Conservation (phyloP, 2,888 invertebrate species). For the Macrostomum cliftonense region DNA sequence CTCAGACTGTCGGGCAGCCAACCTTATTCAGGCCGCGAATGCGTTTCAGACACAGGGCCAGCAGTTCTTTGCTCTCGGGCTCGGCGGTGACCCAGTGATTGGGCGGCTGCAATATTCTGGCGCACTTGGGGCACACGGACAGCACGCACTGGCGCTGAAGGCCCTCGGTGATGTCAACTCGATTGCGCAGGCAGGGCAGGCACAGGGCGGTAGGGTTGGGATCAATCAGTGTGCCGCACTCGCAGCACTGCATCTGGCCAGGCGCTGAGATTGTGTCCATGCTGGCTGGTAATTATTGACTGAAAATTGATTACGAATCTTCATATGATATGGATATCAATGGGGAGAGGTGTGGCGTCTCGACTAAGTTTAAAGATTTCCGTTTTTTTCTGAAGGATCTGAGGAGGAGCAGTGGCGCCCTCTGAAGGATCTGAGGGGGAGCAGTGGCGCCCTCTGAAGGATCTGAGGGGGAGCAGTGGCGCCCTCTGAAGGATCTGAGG, state of each 20-base stretch:
- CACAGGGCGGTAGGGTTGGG: slow-evolving; percentile 96
- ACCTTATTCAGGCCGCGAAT: slow-evolving; percentile 60
- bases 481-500: no score
- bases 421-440: no score
- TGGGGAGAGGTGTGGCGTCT: no score
- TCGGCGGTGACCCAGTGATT: slow-evolving; percentile 39
- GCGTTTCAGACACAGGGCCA: slow-evolving; percentile 68
- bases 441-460: no score
- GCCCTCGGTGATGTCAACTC: slow-evolving; percentile 81
- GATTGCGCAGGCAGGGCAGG: slow-evolving; percentile 68
- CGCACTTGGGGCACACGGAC: slow-evolving; percentile 76
- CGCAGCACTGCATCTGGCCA: slow-evolving; percentile 54
- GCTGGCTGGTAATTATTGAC: no score
- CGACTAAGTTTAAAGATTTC: no score
- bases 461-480: no score
- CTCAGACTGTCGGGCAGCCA: no score
- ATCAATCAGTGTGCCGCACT: slow-evolving; percentile 73
- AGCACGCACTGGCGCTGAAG: slow-evolving; percentile 71
- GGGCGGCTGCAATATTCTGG: slow-evolving; percentile 61
- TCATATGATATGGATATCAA: no score
- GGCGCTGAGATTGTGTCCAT: slow-evolving; percentile 26
- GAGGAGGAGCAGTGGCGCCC: no score
- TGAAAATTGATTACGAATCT: no score
- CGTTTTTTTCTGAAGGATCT: no score
- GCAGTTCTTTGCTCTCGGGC: slow-evolving; percentile 71